Percentiles rank a stretch among this genome's conserved stretches.
These are phyloP conservation scores for Spinus pinus DNA, from an alignment of 2,797 vertebrate species.

Conservation along the genomic window DNA sequence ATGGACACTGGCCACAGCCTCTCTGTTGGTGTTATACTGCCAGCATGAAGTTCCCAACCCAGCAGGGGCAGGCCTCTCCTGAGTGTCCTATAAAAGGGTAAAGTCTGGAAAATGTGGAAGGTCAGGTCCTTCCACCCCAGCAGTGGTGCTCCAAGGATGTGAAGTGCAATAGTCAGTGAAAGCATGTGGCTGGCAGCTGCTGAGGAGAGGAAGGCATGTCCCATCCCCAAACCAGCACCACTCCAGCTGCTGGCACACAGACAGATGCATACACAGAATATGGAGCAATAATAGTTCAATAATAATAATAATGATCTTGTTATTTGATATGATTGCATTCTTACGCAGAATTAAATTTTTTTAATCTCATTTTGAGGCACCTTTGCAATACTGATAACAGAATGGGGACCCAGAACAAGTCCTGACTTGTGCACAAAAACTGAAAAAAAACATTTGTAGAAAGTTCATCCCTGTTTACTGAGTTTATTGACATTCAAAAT, in stretches of 20 bases:
- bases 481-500: not conserved
- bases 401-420: not conserved
- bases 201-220: not conserved
- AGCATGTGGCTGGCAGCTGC: not conserved
- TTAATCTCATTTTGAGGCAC: not conserved
- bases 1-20: not conserved
- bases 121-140: not conserved
- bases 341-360: not conserved
- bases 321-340: not conserved
- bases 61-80: not conserved
- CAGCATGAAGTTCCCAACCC: not conserved
- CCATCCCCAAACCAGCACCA: not conserved
- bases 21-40: not conserved
- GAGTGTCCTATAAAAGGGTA: not conserved
- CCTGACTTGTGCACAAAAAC: not conserved
- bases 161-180: not conserved
- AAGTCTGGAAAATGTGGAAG: not conserved
- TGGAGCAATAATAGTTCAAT: not conserved
- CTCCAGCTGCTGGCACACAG: not conserved
- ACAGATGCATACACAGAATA: not conserved
- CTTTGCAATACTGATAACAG: not conserved
- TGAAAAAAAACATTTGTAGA: not conserved
- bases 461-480: not conserved
- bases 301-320: not conserved
- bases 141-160: not conserved